Evolutionary conservation across 2,888 invertebrate species (phyloP).

Genomic region (Andrena dorsata): DNA sequence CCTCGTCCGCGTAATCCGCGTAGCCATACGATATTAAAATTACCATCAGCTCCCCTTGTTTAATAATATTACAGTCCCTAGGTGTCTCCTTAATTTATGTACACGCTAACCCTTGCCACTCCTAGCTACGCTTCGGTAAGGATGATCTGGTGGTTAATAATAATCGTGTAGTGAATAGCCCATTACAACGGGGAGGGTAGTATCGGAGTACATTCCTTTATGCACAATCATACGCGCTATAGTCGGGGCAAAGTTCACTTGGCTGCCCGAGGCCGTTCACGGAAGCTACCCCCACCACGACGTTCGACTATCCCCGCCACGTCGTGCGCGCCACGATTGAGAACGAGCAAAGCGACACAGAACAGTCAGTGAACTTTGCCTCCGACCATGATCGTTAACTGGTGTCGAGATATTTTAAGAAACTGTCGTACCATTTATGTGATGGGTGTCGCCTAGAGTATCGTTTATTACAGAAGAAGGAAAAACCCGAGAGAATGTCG

Average conservation of each 20-base stretch:
- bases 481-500: conserved; percentile 60
- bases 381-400: conserved; percentile 36
- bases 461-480: conserved; percentile 63
- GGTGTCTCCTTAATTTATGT: conserved; percentile 73
- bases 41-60: conserved; percentile 37
- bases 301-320: not conserved
- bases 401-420: conserved; percentile 66
- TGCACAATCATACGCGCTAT: conserved; percentile 60
- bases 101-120: conserved; percentile 71
- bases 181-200: conserved; percentile 34
- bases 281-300: not conserved
- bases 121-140: conserved; percentile 67
- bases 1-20: conserved; percentile 74
- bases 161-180: conserved; percentile 40
- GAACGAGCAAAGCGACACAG: not conserved
- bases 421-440: conserved; percentile 62
- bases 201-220: conserved; percentile 31
- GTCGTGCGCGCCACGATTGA: not conserved
- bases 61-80: conserved; percentile 71
- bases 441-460: conserved; percentile 64
- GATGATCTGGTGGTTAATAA: conserved; percentile 62
- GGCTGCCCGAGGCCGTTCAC: not conserved
- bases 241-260: not conserved
- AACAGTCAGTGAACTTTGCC: not conserved
- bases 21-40: conserved; percentile 78